phyloP scores from a whole-genome alignment of 2,113 vertebrate genomes.

The Oncorhynchus gorbuscha region DNA sequence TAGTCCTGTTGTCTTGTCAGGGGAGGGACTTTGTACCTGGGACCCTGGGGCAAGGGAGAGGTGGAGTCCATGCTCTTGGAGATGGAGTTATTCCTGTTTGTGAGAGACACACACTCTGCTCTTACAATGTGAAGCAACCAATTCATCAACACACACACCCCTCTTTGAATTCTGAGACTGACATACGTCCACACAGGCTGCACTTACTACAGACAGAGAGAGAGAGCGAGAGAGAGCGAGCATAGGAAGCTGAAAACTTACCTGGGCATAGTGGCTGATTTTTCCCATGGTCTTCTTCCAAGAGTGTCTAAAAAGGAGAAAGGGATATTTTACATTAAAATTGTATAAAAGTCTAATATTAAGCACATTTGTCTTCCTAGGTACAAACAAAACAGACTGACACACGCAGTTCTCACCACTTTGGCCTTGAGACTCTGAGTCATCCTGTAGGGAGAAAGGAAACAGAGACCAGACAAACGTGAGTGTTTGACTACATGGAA shows the following conservation, averaged over 20 bases:
- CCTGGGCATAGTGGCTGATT: conserved; percentile 81
- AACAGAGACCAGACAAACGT: neutral
- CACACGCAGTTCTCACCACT: conserved; percentile 60
- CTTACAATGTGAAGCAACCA: conserved; percentile 7
- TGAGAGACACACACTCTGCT: conserved; percentile 63
- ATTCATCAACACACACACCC: conserved; percentile 6
- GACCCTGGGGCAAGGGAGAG: conserved; percentile 56
- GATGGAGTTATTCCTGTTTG: conserved; percentile 80
- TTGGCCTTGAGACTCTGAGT: conserved; percentile 74
- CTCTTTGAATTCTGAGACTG: too few relatives aligned
- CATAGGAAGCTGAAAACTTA: conserved; percentile 39
- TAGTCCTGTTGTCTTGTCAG: neutral
- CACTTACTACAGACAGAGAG: conserved; percentile 19
- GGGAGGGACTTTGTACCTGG: conserved; percentile 61
- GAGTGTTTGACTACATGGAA: neutral
- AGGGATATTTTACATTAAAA: conserved; percentile 9
- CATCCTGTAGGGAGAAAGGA: conserved; percentile 71
- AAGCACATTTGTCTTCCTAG: neutral
- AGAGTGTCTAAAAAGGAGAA: conserved; percentile 68
- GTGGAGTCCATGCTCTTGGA: conserved; percentile 71
- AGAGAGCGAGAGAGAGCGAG: neutral
- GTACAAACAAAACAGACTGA: neutral
- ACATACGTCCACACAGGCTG: neutral
- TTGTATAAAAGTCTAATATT: neutral
- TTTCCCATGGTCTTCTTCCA: conserved; percentile 84